Base-by-base conservation (phyloP, 1,140 invertebrate genomes). In the Asobara japonica region DNA sequence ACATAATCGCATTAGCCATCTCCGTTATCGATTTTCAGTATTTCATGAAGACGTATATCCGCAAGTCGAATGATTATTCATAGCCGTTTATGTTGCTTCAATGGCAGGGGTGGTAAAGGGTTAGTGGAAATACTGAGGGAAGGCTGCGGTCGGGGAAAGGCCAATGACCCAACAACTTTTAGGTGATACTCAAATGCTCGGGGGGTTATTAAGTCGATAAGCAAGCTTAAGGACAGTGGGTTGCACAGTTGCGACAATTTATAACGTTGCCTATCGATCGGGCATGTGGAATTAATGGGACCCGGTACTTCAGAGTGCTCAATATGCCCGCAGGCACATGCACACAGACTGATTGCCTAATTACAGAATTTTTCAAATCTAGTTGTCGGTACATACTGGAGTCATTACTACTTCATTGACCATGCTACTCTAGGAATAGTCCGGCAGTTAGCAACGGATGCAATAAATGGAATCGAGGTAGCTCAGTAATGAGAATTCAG, bases 211-310 rank as follows among this genome's bases (percentile, higher is more conserved):
- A 64, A 20, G 29, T 33, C 27, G 27, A 31, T 64, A 64, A 64
- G 11, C 30, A 60, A 69, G 51, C 16, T 30, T 20, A 18, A 10
- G 31, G 45, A 29, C 20, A 41, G 8, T 69, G 60, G 27, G 68
- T 51, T 33, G 33, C 16, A 10, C 18, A 62, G 61, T 48, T 61
- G 25, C 71, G 69, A 67, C 66, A 76, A 72, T 78, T 78, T 73
- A 76, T 78, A 71, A 72, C 60, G 68, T 77, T 78, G 74, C 69
- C 71, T 48, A 72, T 76, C 78, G 78, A 79, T 78, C 71, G 74
- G 73, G 71, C 68, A 70, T 36, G 8, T 18, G 27, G 29, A 18
- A 48, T 25, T 65, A 65, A 36, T 61, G 51, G 56, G 45, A 11
- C 38, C 29, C 30, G 31, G 33, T 72, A 48, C 60, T 75, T 75